A percentile compares a stretch with the other conserved stretches of the same genome.
phyloP scores from a whole-genome alignment of 2,797 vertebrate genomes.

The Urocyon cinereoargenteus region DNA sequence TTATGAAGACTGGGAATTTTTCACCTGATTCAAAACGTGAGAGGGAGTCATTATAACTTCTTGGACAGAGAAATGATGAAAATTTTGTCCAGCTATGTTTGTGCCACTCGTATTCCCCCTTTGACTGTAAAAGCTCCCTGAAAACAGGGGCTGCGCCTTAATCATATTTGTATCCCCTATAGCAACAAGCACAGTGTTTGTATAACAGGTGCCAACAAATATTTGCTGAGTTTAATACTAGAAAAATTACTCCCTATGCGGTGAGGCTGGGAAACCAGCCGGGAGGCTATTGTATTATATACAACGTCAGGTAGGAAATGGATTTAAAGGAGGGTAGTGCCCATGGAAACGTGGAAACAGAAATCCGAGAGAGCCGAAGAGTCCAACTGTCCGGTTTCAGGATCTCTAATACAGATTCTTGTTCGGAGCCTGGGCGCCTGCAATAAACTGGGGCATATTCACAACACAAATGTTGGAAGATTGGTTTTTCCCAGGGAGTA shows the following conservation, averaged over 20 bases:
- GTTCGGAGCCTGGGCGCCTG: not conserved
- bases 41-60: constrained; percentile 18
- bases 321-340: not conserved
- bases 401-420: not conserved
- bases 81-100: constrained; percentile 34
- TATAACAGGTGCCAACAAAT: constrained; percentile 68
- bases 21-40: constrained; percentile 47
- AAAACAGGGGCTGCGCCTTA: constrained; percentile 49
- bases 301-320: not conserved
- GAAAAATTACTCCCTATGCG: constrained; percentile 39
- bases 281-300: not conserved
- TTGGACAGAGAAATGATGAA: constrained; percentile 25
- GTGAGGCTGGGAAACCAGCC: not conserved
- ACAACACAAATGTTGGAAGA: constrained; percentile 6
- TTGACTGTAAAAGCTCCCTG: constrained; percentile 61
- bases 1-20: constrained; percentile 36
- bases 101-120: not conserved
- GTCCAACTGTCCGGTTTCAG: not conserved
- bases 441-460: not conserved
- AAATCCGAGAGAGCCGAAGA: not conserved
- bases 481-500: not conserved
- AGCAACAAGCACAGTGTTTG: constrained; percentile 64
- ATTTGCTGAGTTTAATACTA: constrained; percentile 70
- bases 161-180: constrained; percentile 60
- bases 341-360: not conserved